A percentile compares a stretch with the other conserved stretches of the same genome.
phyloP scores from a whole-genome alignment of 2,113 vertebrate genomes.

The Hippoglossus stenolepis region DNA sequence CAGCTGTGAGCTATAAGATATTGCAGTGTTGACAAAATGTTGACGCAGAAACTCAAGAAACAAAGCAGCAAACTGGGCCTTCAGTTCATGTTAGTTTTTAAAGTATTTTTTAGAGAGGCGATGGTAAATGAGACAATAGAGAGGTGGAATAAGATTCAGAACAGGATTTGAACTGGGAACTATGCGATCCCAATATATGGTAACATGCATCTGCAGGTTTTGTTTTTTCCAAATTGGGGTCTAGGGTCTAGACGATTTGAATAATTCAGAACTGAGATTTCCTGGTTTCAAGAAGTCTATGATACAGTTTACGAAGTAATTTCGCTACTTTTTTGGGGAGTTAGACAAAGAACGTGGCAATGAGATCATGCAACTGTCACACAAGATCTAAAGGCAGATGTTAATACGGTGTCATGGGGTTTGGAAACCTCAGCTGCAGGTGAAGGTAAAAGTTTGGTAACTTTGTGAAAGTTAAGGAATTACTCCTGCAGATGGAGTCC shows the following conservation, averaged over 20 bases:
- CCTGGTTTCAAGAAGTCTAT: too few species aligned
- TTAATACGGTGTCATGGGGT: not conserved
- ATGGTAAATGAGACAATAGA: not conserved
- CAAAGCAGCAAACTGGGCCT: not conserved
- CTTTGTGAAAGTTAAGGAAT: not conserved
- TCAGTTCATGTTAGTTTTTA: not conserved
- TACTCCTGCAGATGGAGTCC: not conserved
- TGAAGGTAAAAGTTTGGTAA: conserved; percentile 11
- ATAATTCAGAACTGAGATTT: too few species aligned
- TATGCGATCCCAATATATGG: too few species aligned
- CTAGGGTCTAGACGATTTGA: too few species aligned
- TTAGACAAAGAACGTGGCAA: not conserved
- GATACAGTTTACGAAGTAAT: not conserved
- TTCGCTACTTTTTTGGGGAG: not conserved
- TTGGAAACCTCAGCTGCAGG: not conserved
- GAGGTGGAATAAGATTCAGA: too few species aligned
- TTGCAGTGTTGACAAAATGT: too few species aligned
- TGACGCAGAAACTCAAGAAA: not conserved
- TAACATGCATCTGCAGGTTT: too few species aligned
- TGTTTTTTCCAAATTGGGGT: too few species aligned
- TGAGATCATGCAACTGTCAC: too few species aligned
- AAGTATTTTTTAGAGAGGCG: not conserved
- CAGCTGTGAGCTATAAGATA: too few species aligned
- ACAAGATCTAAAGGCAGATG: too few species aligned
- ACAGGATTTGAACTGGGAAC: too few species aligned